These are phyloP conservation scores for Echiichthys vipera DNA, from an alignment of 2,797 vertebrate genomes.

Conservation along the genomic window DNA sequence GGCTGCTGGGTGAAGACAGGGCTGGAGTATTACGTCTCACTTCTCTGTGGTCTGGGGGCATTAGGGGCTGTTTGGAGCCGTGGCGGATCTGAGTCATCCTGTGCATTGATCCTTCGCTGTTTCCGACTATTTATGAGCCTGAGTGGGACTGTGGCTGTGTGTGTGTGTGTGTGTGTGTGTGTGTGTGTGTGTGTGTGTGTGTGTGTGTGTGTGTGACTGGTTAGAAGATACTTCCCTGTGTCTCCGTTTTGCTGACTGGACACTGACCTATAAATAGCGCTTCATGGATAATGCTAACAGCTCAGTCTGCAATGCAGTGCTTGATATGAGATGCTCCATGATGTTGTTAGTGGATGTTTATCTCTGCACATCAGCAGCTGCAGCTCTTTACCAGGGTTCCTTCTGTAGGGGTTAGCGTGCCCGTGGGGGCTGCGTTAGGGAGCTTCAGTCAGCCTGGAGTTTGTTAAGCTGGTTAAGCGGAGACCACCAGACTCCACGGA, in stretches of 20 bases:
- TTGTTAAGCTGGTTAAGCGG: conserved; percentile 48
- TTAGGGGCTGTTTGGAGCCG: conserved; percentile 47
- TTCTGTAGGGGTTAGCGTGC: neutral
- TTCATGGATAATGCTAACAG: conserved; percentile 37
- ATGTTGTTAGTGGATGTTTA: conserved; percentile 30
- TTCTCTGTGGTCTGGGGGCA: conserved; percentile 49
- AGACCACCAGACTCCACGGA: conserved; percentile 18
- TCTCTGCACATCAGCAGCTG: conserved; percentile 15
- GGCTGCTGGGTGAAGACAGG: conserved; percentile 32
- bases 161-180: no score
- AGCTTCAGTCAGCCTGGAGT: conserved; percentile 18
- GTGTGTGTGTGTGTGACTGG: conserved; percentile 27
- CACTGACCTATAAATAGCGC: conserved; percentile 61
- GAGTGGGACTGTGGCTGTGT: conserved; percentile 35
- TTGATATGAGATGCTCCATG: conserved; percentile 31
- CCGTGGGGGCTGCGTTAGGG: conserved; percentile 27
- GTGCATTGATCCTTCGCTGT: conserved; percentile 62
- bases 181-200: no score
- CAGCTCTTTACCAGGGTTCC: conserved; percentile 15
- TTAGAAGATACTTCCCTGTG: conserved; percentile 37
- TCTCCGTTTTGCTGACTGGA: conserved; percentile 64
- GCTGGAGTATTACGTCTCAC: conserved; percentile 35
- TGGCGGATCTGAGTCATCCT: conserved; percentile 62
- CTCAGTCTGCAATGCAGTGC: conserved; percentile 50
- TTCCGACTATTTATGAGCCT: conserved; percentile 56